Base-by-base conservation (phyloP, 1,140 invertebrate genomes). In the Monochamus saltuarius region DNA sequence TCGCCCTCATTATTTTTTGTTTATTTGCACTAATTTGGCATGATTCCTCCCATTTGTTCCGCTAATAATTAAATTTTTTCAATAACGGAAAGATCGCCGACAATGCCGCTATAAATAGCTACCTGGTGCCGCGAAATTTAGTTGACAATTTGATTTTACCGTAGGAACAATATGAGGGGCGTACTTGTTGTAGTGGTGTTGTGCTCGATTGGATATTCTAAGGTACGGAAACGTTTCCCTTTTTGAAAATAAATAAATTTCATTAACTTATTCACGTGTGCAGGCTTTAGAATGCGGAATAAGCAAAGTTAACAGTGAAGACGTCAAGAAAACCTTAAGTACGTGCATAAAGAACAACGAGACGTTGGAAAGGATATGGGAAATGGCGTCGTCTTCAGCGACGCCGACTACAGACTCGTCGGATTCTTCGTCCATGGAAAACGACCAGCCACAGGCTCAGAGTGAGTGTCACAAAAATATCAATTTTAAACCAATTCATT, bases 231-330 rank as follows among this genome's bases (percentile, higher is more conserved):
- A 16, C n/a, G n/a, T n/a, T n/a, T n/a, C n/a, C n/a, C n/a, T n/a
- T n/a, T n/a, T 29, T 29, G 2, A 29, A 29, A 29, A 29, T 29
- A 47, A n/a, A 29, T 4, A 10, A 34, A 1, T 40, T 46, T 45
- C 10, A 43, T 42, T 56, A 38, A 1, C 29, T 34, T 45, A 34
- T 6, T 36, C 4, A 57, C n/a, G 37, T 55, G 59, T 55, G 3
- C 57, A 75, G 72, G 63, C 61, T 9, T 45, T 75, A 19, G 67
- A 75, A 58, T 75, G 73, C 58, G 69, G 69, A 14, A 56, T 74
- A 2, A 51, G 59, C 17, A 57, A 61, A 11, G 52, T 36, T 22
- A 59, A 59, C 38, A 60, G 56, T 22, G 64, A 72, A 9, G 57
- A 63, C 9, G 55, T 70, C 34, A 65, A 55, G 13, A 49, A 58